These are phyloP conservation scores for Psix sp. DNA, from an alignment of 1,140 invertebrate genomes.

Conservation along the genomic window DNA sequence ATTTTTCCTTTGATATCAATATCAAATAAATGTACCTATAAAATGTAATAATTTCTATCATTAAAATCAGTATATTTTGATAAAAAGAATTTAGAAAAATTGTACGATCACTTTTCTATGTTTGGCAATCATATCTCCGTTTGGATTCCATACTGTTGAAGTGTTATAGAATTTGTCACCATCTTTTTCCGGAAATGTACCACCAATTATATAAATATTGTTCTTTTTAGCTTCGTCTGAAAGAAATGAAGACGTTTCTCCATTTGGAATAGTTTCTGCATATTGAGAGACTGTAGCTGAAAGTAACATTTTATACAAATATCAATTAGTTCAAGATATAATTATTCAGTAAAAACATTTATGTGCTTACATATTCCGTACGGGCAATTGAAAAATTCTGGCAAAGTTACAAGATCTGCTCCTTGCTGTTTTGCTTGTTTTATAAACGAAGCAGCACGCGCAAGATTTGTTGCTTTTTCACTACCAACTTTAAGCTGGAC, in stretches of 20 bases:
- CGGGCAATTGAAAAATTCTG: conserved; percentile 96
- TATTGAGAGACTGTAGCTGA: conserved; percentile 89
- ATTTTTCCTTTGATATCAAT: conserved; percentile 96
- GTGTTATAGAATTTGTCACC: conserved; percentile 90
- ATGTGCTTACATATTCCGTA: conserved; percentile 86
- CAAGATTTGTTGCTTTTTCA: conserved; percentile 87
- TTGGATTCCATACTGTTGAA: conserved; percentile 90
- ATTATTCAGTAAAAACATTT: not conserved
- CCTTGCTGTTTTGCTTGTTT: conserved; percentile 84
- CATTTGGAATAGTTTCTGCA: conserved; percentile 88
- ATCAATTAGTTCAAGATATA: not conserved
- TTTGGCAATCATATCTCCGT: conserved; percentile 85
- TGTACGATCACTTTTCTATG: conserved; percentile 82
- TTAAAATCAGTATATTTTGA: not conserved
- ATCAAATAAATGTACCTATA: conserved; percentile 94
- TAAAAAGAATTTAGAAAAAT: no score
- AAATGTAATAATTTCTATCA: conserved; percentile 15
- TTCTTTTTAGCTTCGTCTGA: conserved; percentile 87
- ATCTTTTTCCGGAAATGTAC: conserved; percentile 90
- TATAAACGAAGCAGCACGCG: conserved; percentile 84
- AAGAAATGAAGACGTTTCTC: conserved; percentile 84
- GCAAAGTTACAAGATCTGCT: conserved; percentile 87
- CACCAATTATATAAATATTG: conserved; percentile 90
- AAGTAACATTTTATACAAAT: conserved; percentile 15
- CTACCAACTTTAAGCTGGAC: conserved; percentile 87